phyloP scores from a whole-genome alignment of 2,113 vertebrate genomes.

The Ivindomyrus marchei region DNA sequence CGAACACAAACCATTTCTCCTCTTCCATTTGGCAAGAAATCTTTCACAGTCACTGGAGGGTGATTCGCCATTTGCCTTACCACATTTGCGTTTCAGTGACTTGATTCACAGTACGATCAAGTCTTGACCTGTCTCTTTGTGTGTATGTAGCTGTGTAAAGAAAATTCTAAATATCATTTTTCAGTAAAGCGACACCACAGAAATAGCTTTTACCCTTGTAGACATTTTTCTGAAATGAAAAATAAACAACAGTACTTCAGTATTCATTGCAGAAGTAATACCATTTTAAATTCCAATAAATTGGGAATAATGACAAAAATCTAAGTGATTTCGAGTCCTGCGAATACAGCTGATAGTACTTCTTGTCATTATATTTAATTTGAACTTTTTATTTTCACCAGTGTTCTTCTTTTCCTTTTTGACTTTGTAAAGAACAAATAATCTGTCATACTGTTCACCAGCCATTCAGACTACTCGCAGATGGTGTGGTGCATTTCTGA shows the following conservation, averaged over 20 bases:
- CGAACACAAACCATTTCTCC: neutral
- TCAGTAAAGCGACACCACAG: neutral
- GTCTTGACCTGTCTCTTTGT: neutral
- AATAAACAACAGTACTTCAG: neutral
- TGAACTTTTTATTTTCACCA: too few relatives aligned
- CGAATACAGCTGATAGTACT: too few relatives aligned
- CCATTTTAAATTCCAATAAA: neutral
- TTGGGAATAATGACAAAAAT: too few relatives aligned
- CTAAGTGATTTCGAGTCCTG: too few relatives aligned
- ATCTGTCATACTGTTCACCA: too few relatives aligned
- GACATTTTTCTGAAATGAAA: neutral
- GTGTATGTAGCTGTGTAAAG: neutral
- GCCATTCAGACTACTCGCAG: too few relatives aligned
- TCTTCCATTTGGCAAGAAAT: neutral
- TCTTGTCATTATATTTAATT: too few relatives aligned
- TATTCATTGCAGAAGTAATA: neutral
- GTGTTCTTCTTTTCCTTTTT: too few relatives aligned
- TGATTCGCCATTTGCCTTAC: neutral
- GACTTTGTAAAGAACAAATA: too few relatives aligned
- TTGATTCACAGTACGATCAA: neutral
- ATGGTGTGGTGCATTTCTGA: too few relatives aligned
- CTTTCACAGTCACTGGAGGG: neutral
- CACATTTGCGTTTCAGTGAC: neutral
- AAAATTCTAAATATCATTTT: neutral
- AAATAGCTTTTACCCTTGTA: neutral